Evolutionary conservation across 2,888 invertebrate species (phyloP), one percentile per base, ranked within the genome.

Genomic region (Cheiracanthium punctorium): DNA sequence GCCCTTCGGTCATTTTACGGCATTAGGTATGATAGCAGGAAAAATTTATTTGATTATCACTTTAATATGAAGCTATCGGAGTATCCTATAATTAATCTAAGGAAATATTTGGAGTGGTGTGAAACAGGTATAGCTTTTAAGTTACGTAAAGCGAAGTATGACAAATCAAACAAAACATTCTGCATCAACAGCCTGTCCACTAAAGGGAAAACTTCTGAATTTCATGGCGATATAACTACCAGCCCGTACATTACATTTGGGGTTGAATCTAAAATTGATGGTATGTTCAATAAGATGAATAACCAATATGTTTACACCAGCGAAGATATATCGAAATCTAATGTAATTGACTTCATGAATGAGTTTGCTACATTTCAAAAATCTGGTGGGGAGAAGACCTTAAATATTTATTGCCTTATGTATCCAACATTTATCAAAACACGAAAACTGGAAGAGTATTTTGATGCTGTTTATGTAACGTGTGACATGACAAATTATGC

Each of bases 101-200:
- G 28, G 48, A 84, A 84, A 37, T 84, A 84, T 41, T 33, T 79
- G 12, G 73, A 84, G 4, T 84, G 84, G 84, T 58, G 77, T 43
- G 84, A 84, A 67, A 79, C 79, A 20, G 84, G 84, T 58, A 58
- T 74, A 24, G 84, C 84, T 41, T 84, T 84, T 17, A 84, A 79
- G 67, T 79, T 84, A 24, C 32, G 84, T 8, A 72, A 79, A 37
- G 33, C 73, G 12, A 84, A 73, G 14, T 84, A 79, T 12, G 69
- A 67, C 69, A 17, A 41, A n/a, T 79, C 84, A 20, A 84, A 84
- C 30, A 84, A 84, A 79, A 84, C 79, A 7, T 29, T 84, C 32
- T 52, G 24, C 32, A 30, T 17, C 33, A 20, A 12, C 1, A 24
- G 41, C 10, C 33, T 37, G 1, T 7, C 24, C 1, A 24, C 28